Conservation (phyloP, 2,113 vertebrate species). For the Chelonoidis abingdonii region DNA sequence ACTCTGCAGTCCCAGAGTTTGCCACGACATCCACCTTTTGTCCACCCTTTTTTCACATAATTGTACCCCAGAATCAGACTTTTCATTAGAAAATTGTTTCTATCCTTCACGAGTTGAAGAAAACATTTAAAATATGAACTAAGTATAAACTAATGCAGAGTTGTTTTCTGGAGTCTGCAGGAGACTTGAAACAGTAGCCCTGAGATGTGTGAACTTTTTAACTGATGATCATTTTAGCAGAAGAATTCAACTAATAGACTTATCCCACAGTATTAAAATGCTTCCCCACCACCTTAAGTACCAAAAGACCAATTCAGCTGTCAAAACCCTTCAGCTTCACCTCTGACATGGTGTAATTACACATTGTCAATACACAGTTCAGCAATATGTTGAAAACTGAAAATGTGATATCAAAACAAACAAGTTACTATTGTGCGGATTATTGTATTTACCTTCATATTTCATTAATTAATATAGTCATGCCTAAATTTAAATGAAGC, state of each 20-base stretch:
- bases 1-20: background rate
- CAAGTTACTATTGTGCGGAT: background rate
- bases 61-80: background rate
- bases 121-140: too few species aligned
- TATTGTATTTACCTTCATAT: background rate
- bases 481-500: background rate
- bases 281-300: background rate
- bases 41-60: background rate
- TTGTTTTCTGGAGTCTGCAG: background rate
- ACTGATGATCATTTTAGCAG: background rate
- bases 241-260: background rate
- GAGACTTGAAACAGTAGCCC: background rate
- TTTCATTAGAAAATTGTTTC: background rate
- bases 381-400: background rate
- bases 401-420: background rate
- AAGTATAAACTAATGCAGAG: background rate
- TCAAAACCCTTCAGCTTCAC: background rate
- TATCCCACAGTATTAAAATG: background rate
- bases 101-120: background rate
- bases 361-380: background rate
- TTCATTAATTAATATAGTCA: background rate
- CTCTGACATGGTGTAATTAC: too few species aligned
- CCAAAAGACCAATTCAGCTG: background rate
- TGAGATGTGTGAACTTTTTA: background rate
- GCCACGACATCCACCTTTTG: background rate